Percentiles rank a stretch among this genome's conserved stretches.
Conservation (phyloP, 2,797 vertebrate genomes). For the Melanotaenia pygmaea region DNA sequence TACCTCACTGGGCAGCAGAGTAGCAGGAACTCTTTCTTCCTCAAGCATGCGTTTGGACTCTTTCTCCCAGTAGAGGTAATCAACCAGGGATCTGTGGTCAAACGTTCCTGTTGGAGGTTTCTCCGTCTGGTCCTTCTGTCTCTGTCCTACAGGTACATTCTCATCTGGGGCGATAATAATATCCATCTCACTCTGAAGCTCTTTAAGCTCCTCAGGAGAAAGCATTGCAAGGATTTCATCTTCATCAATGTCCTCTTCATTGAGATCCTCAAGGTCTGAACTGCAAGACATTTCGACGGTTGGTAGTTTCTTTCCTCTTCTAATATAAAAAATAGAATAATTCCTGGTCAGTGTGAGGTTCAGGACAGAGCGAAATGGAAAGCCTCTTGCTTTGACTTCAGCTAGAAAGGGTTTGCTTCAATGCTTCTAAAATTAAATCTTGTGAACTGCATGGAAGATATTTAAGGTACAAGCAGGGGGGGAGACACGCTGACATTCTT, state of each 20-base stretch:
- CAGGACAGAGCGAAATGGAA: conserved; percentile 42
- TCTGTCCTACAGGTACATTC: conserved; percentile 90
- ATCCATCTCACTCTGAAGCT: conserved; percentile 96
- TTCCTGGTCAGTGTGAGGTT: conserved; percentile 25
- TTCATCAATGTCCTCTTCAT: conserved; percentile 91
- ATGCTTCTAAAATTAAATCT: conserved; percentile 82
- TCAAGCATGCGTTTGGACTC: conserved; percentile 93
- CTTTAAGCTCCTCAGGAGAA: conserved; percentile 92
- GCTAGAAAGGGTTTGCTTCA: conserved; percentile 55
- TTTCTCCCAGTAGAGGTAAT: conserved; percentile 97
- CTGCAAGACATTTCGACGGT: conserved; percentile 72
- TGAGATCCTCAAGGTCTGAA: conserved; percentile 72
- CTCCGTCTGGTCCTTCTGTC: conserved; percentile 95
- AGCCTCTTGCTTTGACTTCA: conserved; percentile 57
- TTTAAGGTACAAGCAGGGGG: conserved; percentile 78
- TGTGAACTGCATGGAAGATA: conserved; percentile 81
- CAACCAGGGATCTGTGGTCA: conserved; percentile 93
- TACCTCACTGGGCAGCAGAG: conserved; percentile 93
- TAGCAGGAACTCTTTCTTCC: conserved; percentile 91
- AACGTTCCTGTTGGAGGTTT: conserved; percentile 92
- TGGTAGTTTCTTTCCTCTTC: conserved; percentile 15
- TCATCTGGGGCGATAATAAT: conserved; percentile 94
- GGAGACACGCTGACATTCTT: conserved; percentile 77
- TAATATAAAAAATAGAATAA: conserved; percentile 18
- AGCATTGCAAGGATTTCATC: conserved; percentile 94